phyloP scores from a whole-genome alignment of 1,140 invertebrate species.

The Eumaeus atala region DNA sequence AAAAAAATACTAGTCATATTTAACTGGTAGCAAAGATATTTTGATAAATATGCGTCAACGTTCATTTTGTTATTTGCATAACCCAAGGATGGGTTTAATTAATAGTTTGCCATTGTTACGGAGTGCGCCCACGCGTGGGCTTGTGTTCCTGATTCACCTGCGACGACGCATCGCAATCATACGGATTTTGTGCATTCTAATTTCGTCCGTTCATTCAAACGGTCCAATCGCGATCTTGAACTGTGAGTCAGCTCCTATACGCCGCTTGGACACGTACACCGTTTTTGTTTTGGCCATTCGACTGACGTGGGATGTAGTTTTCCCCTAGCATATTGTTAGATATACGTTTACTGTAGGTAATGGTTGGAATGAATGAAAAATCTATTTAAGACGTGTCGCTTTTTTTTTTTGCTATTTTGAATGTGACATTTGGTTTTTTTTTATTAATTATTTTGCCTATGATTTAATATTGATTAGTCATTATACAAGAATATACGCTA shows the following conservation, averaged over 20 bases:
- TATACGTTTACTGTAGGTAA: background rate
- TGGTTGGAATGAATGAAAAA: no score
- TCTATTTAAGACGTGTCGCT: no score
- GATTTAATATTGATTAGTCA: no score
- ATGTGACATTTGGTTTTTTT: background rate
- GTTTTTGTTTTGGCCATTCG: conserved; percentile 23
- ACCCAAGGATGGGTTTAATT: no score
- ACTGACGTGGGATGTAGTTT: conserved; percentile 31
- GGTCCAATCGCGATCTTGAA: conserved; percentile 26
- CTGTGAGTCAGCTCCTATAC: conserved; percentile 37
- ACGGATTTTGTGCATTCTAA: conserved; percentile 42
- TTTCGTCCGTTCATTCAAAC: conserved; percentile 46
- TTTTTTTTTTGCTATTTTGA: no score
- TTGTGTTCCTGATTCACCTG: conserved; percentile 11
- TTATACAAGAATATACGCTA: no score
- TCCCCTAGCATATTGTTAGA: background rate
- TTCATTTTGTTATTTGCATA: no score
- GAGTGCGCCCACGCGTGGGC: no score
- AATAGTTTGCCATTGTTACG: no score
- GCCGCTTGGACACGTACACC: conserved; percentile 11
- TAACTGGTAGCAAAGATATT: no score
- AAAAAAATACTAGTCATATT: no score
- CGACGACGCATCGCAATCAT: conserved; percentile 33
- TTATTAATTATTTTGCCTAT: background rate
- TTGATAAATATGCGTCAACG: no score